Percentiles rank a stretch among this genome's conserved stretches.
phyloP scores from a whole-genome alignment of 2,888 invertebrate genomes.

The Sinelater perroti region DNA sequence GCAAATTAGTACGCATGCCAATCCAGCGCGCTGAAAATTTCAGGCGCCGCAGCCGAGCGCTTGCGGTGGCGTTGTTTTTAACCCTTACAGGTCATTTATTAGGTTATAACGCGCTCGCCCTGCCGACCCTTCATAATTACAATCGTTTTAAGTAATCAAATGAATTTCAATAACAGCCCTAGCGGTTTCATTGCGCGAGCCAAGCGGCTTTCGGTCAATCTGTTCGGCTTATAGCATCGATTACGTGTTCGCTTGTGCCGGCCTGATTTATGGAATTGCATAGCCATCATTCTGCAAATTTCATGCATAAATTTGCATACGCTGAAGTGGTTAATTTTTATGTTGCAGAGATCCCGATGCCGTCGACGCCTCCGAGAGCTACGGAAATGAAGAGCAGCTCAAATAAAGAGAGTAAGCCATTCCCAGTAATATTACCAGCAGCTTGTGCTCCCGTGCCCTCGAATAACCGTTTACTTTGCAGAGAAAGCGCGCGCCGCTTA shows the following conservation, averaged over 20 bases:
- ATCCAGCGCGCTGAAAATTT: slow-evolving; percentile 29
- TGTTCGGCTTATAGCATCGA: slow-evolving; percentile 14
- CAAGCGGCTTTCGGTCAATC: slow-evolving; percentile 15
- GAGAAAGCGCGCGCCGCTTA: too few relatives aligned
- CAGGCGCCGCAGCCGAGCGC: slow-evolving; percentile 20
- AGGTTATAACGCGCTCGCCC: slow-evolving; percentile 36
- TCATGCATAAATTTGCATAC: neutral
- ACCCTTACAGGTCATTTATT: slow-evolving; percentile 42
- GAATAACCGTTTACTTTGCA: too few relatives aligned
- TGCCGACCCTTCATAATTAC: slow-evolving; percentile 44
- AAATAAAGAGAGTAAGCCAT: slow-evolving; percentile 79
- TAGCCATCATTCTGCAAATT: neutral
- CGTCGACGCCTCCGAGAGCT: slow-evolving; percentile 84
- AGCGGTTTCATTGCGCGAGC: slow-evolving; percentile 23
- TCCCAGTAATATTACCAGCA: too few relatives aligned
- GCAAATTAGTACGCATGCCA: slow-evolving; percentile 26
- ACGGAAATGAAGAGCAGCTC: slow-evolving; percentile 81
- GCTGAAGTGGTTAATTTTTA: slow-evolving; percentile 2
- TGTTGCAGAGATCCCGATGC: slow-evolving; percentile 85
- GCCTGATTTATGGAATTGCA: slow-evolving; percentile 4
- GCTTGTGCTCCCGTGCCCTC: too few relatives aligned
- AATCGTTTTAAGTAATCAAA: slow-evolving; percentile 43
- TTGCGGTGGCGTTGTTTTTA: slow-evolving; percentile 37
- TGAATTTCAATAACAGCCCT: slow-evolving; percentile 40
- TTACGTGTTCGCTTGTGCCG: neutral